A percentile compares a stretch with the other conserved stretches of the same genome.
These are phyloP conservation scores for Chrysocyon brachyurus DNA, from an alignment of 2,797 vertebrate species.

Conservation along the genomic window DNA sequence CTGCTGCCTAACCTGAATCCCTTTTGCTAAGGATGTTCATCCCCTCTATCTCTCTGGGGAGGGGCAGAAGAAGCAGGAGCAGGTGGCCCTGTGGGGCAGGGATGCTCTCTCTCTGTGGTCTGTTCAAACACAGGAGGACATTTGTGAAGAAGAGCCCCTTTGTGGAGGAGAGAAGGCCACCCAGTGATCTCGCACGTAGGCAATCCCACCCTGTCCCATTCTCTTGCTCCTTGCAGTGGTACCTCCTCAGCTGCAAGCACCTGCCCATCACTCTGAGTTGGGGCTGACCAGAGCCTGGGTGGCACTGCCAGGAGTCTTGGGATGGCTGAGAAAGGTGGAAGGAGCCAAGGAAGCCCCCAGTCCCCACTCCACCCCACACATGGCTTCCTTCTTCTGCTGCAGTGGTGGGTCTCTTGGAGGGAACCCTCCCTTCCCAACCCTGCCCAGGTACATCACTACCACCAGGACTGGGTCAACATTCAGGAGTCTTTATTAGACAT, in stretches of 20 bases:
- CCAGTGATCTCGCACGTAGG: neutral
- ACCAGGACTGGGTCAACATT: neutral
- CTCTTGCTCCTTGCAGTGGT: neutral
- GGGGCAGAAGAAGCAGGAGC: neutral
- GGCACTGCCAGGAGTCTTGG: neutral
- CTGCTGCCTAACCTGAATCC: neutral
- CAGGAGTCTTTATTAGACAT: conserved; percentile 74
- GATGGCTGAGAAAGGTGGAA: neutral
- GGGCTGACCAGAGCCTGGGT: neutral
- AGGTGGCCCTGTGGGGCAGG: too few species aligned
- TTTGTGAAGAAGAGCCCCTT: neutral
- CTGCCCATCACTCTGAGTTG: neutral
- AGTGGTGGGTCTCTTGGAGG: rapidly evolving
- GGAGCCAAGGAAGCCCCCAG: neutral
- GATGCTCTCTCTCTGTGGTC: neutral
- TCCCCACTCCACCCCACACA: rapidly evolving
- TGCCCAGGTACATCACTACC: neutral
- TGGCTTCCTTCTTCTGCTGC: neutral
- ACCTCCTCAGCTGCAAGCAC: neutral
- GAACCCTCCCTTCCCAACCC: neutral
- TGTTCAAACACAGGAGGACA: neutral
- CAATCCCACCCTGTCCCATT: neutral
- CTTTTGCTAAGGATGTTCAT: neutral
- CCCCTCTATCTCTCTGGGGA: neutral
- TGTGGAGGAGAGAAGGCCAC: neutral